Base-by-base conservation (phyloP, 2,888 invertebrate species). In the Cephus sareptanus region DNA sequence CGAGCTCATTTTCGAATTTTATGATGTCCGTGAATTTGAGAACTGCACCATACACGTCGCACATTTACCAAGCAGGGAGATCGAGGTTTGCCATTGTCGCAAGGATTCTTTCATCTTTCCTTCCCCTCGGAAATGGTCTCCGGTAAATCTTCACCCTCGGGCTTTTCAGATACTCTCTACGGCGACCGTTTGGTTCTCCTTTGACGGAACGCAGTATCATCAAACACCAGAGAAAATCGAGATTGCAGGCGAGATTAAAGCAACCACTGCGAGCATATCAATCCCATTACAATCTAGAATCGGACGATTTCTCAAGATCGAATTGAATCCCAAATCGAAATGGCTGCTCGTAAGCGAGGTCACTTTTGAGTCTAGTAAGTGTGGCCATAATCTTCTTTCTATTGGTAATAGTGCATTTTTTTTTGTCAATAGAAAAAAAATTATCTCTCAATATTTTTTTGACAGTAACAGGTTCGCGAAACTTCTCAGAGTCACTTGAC, bases 291-390 rank as follows among this genome's bases (percentile, higher is more conserved):
- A 95, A 83, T 94, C 96, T 87, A 93, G 95, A 80, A 94, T 96
- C 1, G 98, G 96, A 0, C 94, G 94, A 87, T 96, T 95, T 90
- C 94, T 98, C 83, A 95, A 95, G 93, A 88, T 96, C 86, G 94
- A 95, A 86, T 93, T 98, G 30, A 94, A 93, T 87, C 97, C 97
- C 90, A 95, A 95, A 81, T 94, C 96, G 83, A 95, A 95, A 89
- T 98, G 98, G 98, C 95, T 98, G 81, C 93, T 98, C 83, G 94
- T 98, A 88, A 97, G 97, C 92, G 98, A 98, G 92, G 94, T 98
- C 85, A 94, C 95, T 69, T 98, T 98, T 89, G 95, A 95, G 85
- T 96, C 97, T 80, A 93, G 96, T 96, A 92, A 94, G 94, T 56
- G 92, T 76, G 69, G 76, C 75, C 31, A 23, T 33, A 3, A 34